A percentile compares a stretch with the other conserved stretches of the same genome.
Evolutionary conservation across 2,797 vertebrate species (phyloP).

Genomic region (Gambelia wislizenii): DNA sequence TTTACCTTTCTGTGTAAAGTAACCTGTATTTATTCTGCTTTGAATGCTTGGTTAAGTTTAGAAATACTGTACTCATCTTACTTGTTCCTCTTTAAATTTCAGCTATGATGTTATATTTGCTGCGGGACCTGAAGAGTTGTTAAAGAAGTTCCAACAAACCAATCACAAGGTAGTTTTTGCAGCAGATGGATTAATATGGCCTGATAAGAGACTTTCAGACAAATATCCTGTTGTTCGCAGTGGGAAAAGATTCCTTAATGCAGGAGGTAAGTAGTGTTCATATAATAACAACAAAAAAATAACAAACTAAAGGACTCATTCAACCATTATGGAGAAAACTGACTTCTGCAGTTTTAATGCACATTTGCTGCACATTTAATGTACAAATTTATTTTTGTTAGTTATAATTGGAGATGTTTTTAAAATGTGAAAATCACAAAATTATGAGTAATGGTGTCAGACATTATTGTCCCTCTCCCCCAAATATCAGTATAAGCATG

Average conservation of each 20-base stretch:
- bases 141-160: slow-evolving; percentile 91
- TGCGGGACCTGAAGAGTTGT: slow-evolving; percentile 90
- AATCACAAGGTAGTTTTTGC: slow-evolving; percentile 94
- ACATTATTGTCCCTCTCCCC: not conserved
- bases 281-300: not conserved
- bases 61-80: not conserved
- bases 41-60: not conserved
- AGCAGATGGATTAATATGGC: slow-evolving; percentile 94
- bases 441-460: not conserved
- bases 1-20: not conserved
- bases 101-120: slow-evolving; percentile 97
- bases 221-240: slow-evolving; percentile 92
- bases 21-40: not conserved
- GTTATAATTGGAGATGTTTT: not conserved
- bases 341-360: no score
- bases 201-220: slow-evolving; percentile 90
- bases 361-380: not conserved
- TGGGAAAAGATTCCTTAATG: slow-evolving; percentile 95
- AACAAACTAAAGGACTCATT: not conserved
- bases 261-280: slow-evolving; percentile 87
- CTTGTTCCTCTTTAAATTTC: slow-evolving; percentile 39
- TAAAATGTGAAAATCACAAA: not conserved
- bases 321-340: not conserved
- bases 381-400: not conserved
- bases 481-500: not conserved